phyloP scores from a whole-genome alignment of 2,113 vertebrate genomes.

The Zapus hudsonius region DNA sequence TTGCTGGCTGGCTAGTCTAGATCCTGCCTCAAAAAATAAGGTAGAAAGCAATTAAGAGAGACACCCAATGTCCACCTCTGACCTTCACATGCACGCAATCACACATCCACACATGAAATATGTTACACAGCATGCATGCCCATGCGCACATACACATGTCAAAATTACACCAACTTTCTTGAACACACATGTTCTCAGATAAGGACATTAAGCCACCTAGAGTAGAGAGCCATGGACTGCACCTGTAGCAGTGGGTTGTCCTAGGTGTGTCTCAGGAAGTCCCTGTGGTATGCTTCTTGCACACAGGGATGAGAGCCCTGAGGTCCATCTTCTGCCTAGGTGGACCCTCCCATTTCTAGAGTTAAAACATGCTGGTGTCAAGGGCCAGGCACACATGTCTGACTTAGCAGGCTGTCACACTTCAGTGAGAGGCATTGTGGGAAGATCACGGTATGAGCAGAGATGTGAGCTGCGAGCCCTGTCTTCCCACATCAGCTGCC shows the following conservation, averaged over 20 bases:
- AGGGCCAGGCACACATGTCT: accelerated
- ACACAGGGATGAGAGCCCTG: accelerated
- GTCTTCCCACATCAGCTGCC: accelerated
- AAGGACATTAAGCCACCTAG: background rate
- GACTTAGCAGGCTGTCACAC: accelerated
- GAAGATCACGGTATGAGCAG: background rate
- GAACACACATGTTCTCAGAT: background rate
- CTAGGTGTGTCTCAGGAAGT: background rate
- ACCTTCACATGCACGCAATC: no score
- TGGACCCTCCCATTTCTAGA: background rate
- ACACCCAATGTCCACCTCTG: no score
- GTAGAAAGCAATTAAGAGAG: no score
- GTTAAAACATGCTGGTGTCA: accelerated
- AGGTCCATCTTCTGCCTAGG: accelerated
- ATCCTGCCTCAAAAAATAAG: no score
- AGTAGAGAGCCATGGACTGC: background rate
- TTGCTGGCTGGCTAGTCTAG: no score
- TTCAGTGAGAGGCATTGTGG: background rate
- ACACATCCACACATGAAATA: background rate
- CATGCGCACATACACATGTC: no score
- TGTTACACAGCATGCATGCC: no score
- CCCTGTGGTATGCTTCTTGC: background rate
- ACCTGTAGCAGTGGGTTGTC: background rate
- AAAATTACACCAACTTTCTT: no score
- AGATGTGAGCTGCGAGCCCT: accelerated